Percentiles rank a stretch among this genome's conserved stretches.
Evolutionary conservation across 2,888 invertebrate species (phyloP).

Genomic region (Caenorhabditis macrosperma): DNA sequence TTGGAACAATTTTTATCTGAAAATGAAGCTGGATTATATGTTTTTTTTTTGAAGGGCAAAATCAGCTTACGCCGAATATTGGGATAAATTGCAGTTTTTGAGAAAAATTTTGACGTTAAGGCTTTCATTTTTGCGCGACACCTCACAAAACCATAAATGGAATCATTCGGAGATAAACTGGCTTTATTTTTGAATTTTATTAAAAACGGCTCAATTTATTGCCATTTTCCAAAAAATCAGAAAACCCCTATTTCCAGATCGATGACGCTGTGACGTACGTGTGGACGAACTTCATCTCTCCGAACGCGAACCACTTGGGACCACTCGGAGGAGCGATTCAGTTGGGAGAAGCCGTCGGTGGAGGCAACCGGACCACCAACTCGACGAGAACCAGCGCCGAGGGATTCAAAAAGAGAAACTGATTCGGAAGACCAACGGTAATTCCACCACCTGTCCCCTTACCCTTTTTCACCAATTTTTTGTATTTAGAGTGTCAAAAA

Average conservation of each 20-base stretch:
- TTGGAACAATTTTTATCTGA: no score
- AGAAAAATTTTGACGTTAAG: background rate
- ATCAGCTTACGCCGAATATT: no score
- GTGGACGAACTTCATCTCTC: constrained; percentile 87
- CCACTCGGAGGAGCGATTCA: constrained; percentile 70
- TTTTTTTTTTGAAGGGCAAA: no score
- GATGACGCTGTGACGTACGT: constrained; percentile 90
- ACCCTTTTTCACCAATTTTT: constrained; percentile 5
- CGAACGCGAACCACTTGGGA: constrained; percentile 67
- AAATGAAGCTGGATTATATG: no score
- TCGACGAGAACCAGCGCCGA: constrained; percentile 10
- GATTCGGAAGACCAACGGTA: background rate
- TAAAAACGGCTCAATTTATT: background rate
- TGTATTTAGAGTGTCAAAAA: constrained; percentile 28
- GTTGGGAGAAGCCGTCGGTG: constrained; percentile 52
- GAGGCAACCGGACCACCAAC: constrained; percentile 26
- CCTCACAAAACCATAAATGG: no score
- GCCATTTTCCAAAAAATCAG: background rate
- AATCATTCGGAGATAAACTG: no score
- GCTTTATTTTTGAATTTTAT: background rate
- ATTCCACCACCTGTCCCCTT: background rate
- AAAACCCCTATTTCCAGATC: constrained; percentile 82
- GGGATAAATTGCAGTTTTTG: background rate
- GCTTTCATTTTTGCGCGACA: no score
- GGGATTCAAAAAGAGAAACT: constrained; percentile 1